phyloP scores from a whole-genome alignment of 2,113 vertebrate species.

The Athene noctua region DNA sequence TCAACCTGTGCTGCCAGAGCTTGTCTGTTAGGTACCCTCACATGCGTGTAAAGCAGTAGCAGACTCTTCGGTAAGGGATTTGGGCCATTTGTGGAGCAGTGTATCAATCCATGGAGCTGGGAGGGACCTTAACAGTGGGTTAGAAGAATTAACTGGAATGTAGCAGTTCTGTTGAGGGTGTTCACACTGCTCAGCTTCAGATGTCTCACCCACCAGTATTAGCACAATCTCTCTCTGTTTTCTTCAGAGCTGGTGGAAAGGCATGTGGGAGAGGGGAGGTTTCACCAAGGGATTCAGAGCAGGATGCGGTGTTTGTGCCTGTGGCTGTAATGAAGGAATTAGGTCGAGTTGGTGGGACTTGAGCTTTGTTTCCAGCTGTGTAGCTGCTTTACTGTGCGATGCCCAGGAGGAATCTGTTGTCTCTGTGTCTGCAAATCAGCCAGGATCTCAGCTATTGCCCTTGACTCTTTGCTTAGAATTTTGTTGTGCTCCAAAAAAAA shows the following conservation, averaged over 20 bases:
- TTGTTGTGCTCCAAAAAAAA: not conserved
- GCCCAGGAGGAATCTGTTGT: not conserved
- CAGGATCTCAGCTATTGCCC: not conserved
- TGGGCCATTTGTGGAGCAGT: not conserved
- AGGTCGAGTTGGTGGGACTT: not conserved
- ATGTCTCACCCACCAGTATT: not conserved
- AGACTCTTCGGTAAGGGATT: not conserved
- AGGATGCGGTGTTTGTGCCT: not conserved
- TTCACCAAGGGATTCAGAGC: not conserved
- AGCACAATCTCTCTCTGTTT: not conserved
- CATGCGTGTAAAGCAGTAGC: not conserved
- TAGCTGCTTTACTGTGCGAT: not conserved
- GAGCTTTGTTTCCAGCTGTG: not conserved
- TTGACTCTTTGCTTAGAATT: not conserved
- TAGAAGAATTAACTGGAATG: not conserved
- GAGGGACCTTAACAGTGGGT: not conserved
- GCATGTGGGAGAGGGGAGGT: not conserved
- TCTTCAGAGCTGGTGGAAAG: not conserved
- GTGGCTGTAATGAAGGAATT: not conserved
- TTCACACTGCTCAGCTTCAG: not conserved
- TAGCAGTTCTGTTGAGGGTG: not conserved
- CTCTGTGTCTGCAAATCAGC: not conserved
- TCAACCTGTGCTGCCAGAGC: not conserved
- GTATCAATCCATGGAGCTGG: not conserved
- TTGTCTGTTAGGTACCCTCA: not conserved